Evolutionary conservation across 2,888 invertebrate species (phyloP), one percentile per base, ranked within the genome.

Genomic region (Caenorhabditis parvicauda): DNA sequence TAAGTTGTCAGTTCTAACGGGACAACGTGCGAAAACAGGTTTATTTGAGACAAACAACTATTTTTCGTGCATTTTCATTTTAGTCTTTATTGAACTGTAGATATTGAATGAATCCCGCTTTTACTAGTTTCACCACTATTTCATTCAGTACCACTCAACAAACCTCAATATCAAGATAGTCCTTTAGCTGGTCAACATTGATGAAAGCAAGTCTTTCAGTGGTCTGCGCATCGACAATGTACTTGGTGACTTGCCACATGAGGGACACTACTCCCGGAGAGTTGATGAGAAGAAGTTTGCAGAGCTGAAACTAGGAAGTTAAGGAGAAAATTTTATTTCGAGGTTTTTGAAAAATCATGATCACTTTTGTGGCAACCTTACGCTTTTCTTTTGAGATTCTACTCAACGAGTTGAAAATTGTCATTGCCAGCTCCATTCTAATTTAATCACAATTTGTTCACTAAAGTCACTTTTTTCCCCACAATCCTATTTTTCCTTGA

Each of bases 191-290:
- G 9, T 73, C 72, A 1, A 60, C 54, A 44, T 62, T 67, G n/a
- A 77, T 44, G 54, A 77, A 76, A 7, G 61, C 59, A 22, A 77
- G 39, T 29, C 71, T 61, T 21, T 66, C 65, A 14, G 66, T 70
- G 2, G 77, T 78, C 27, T 67, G 59, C 3, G 62, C 61, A 52
- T 77, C 77, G 25, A 76, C 56, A 0, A 68, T 51, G n/a, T 54
- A 59, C 39, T 65, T 68, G 9, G 68, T 60, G 28, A 68, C 54
- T 39, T 73, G 67, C 77, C 76, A 77, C 73, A 77, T 72, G 3
- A 77, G 52, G 6, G 74, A 74, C 17, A 77, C 59, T 28, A 77
- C 60, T 14, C 72, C 77, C 12, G 77, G 77, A 3, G 77, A 70
- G 50, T 78, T 74, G 57, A 77, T 61, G 12, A 77, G 60, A 21